A percentile compares a stretch with the other conserved stretches of the same genome.
Conservation (phyloP, 1,140 invertebrate species). For the Drosophila murphyi region DNA sequence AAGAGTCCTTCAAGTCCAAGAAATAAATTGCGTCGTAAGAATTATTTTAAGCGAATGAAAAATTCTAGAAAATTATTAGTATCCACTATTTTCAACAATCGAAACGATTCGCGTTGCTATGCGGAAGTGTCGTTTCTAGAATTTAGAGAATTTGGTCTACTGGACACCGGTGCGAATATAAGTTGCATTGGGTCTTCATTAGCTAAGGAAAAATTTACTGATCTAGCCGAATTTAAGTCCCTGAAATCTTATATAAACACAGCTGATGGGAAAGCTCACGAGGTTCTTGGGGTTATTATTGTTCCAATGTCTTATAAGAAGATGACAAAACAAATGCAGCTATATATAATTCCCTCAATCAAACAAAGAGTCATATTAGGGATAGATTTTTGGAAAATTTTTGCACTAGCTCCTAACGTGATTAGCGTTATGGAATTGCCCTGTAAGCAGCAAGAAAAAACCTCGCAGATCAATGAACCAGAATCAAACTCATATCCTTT, state of each 20-base stretch:
- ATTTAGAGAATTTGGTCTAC: not conserved
- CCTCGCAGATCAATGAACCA: too few species aligned
- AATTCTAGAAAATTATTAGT: not conserved
- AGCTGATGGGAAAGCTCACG: not conserved
- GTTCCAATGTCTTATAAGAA: too few species aligned
- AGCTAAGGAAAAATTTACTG: too few species aligned
- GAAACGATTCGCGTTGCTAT: not conserved
- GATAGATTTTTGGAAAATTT: not conserved
- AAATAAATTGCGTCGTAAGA: not conserved
- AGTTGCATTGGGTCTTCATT: not conserved
- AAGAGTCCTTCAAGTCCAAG: not conserved
- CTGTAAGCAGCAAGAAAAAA: too few species aligned
- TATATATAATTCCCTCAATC: not conserved
- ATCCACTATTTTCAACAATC: not conserved
- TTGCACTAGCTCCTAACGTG: too few species aligned
- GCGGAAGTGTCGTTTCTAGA: not conserved
- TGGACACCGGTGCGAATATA: not conserved
- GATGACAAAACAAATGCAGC: too few species aligned
- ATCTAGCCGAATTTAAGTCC: not conserved
- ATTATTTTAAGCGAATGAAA: conserved; percentile 4
- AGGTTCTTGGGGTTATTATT: too few species aligned
- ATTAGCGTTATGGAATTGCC: too few species aligned
- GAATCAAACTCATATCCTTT: too few species aligned
- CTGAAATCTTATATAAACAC: not conserved
- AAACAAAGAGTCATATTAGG: not conserved